Percentiles rank a stretch among this genome's conserved stretches.
phyloP scores from a whole-genome alignment of 2,113 vertebrate genomes.

The Zapus hudsonius region DNA sequence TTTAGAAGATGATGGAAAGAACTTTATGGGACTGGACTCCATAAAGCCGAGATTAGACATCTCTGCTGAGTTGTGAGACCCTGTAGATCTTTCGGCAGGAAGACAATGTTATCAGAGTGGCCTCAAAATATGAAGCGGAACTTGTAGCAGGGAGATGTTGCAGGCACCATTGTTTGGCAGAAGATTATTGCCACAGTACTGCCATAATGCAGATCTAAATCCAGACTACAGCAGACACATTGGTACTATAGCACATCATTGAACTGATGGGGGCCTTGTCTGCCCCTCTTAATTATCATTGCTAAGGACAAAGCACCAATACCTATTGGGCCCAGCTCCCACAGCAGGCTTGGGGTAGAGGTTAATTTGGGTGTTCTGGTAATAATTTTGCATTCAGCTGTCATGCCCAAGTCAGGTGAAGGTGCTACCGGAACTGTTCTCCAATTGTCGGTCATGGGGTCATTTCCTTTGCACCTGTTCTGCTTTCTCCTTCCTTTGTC shows the following conservation, averaged over 20 bases:
- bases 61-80: not conserved
- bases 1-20: not conserved
- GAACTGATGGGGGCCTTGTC: not conserved
- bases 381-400: not conserved
- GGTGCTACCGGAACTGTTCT: no score
- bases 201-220: not conserved
- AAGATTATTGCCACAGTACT: not conserved
- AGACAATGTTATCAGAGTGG: not conserved
- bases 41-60: conserved; percentile 7
- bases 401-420: not conserved
- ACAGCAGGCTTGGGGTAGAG: not conserved
- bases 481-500: not conserved
- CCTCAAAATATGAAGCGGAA: not conserved
- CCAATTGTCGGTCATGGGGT: no score
- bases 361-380: not conserved
- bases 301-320: not conserved
- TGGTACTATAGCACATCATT: not conserved
- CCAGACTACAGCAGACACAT: not conserved
- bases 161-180: not conserved
- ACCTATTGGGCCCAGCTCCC: not conserved
- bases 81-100: not conserved
- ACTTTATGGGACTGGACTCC: not conserved
- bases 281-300: not conserved
- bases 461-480: not conserved
- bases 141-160: conserved; percentile 5